Evolutionary conservation across 2,113 vertebrate species (phyloP).

Genomic region (Cromileptes altivelis): DNA sequence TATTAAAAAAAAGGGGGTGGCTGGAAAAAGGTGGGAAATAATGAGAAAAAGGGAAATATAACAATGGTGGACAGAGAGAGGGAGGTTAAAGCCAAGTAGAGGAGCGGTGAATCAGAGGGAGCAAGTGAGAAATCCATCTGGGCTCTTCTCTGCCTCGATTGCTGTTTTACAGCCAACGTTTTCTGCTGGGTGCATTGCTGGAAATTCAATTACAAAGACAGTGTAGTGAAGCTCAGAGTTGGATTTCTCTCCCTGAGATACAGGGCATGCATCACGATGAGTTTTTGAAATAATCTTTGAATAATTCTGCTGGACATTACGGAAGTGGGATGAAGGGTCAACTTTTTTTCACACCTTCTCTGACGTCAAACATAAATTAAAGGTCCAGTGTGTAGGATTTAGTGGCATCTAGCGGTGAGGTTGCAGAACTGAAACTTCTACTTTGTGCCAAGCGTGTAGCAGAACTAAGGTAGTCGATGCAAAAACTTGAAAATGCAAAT

Average conservation of each 20-base stretch:
- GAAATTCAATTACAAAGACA: slow-evolving; percentile 60
- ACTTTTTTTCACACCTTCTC: background rate
- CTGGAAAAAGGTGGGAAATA: background rate
- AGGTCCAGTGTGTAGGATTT: no score
- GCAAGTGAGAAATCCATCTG: slow-evolving; percentile 47
- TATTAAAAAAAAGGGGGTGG: background rate
- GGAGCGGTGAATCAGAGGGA: slow-evolving; percentile 32
- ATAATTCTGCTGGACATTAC: background rate
- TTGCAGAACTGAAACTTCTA: no score
- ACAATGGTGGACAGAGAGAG: background rate
- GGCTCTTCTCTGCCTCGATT: slow-evolving; percentile 21
- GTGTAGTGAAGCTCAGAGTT: slow-evolving; percentile 6
- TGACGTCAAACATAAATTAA: background rate
- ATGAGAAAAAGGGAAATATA: background rate
- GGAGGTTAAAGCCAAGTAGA: slow-evolving; percentile 24
- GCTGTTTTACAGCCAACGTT: slow-evolving; percentile 56
- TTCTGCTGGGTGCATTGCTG: slow-evolving; percentile 49
- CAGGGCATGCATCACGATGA: background rate
- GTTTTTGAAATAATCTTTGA: background rate
- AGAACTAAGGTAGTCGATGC: no score
- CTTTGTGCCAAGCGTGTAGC: no score
- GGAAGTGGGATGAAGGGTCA: background rate
- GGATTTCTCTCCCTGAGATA: slow-evolving; percentile 9
- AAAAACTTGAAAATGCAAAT: no score
- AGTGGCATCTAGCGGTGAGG: no score